Evolutionary conservation across 2,888 invertebrate species (phyloP).

Genomic region (Pyrrhia umbra): DNA sequence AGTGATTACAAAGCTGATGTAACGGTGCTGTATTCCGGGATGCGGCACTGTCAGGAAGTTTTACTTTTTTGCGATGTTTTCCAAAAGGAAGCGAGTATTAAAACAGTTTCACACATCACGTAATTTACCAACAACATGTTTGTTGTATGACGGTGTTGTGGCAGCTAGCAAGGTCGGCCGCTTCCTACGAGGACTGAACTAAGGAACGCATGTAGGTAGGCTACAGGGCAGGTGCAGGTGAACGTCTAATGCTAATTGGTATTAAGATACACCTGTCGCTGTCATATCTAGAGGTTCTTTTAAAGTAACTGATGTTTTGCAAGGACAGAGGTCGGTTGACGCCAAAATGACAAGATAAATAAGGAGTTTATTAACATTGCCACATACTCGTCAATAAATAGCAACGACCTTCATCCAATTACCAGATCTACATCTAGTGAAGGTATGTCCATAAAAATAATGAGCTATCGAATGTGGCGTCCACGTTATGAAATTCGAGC

Average conservation of each 20-base stretch:
- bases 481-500: conserved; percentile 66
- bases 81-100: conserved; percentile 38
- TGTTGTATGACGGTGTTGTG: conserved; percentile 53
- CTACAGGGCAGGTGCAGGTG: conserved; percentile 69
- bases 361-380: conserved; percentile 34
- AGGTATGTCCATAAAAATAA: conserved; percentile 54
- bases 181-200: conserved; percentile 77
- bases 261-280: conserved; percentile 49
- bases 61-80: conserved; percentile 36
- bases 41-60: conserved; percentile 34
- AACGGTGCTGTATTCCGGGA: conserved; percentile 32
- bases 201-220: conserved; percentile 65
- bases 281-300: conserved; percentile 7
- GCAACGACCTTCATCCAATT: conserved; percentile 45
- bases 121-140: conserved; percentile 22
- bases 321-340: neutral
- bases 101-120: conserved; percentile 43
- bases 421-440: conserved; percentile 49
- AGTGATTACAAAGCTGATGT: conserved; percentile 23
- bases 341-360: conserved; percentile 9
- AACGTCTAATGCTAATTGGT: conserved; percentile 66
- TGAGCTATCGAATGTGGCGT: conserved; percentile 56
- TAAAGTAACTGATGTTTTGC: conserved; percentile 16
- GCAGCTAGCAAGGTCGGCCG: conserved; percentile 80
- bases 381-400: conserved; percentile 24